These are phyloP conservation scores for Thunnus thynnus DNA, from an alignment of 2,113 vertebrate genomes.

Conservation along the genomic window DNA sequence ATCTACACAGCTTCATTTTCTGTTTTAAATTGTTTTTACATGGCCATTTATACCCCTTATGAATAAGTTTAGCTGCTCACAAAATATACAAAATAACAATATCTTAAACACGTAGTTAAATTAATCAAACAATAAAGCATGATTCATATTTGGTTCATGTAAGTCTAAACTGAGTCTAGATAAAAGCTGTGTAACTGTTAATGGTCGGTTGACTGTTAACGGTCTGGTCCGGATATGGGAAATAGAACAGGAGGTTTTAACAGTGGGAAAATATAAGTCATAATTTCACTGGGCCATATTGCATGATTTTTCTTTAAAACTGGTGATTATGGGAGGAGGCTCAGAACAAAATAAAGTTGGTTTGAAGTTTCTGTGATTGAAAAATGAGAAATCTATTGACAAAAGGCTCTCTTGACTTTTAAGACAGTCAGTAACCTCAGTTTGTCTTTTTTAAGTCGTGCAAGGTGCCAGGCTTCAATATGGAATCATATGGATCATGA, in stretches of 20 bases:
- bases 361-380: not conserved
- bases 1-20: not conserved
- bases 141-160: not conserved
- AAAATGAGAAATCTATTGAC: not conserved
- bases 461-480: not conserved
- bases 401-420: not conserved
- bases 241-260: not conserved
- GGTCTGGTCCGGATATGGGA: not conserved
- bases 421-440: not conserved
- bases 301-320: not conserved
- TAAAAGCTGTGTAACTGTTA: not conserved
- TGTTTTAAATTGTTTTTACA: not conserved
- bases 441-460: too few relatives aligned
- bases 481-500: not conserved
- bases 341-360: not conserved
- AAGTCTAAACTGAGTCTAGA: not conserved
- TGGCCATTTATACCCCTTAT: not conserved
- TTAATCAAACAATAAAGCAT: not conserved
- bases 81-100: constrained; percentile 3
- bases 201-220: not conserved
- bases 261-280: not conserved
- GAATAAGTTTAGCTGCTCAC: not conserved
- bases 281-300: not conserved
- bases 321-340: not conserved
- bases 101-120: not conserved